Evolutionary conservation across 2,888 invertebrate genomes (phyloP), one percentile per base, ranked within the genome.

Genomic region (Campoplex nolae): DNA sequence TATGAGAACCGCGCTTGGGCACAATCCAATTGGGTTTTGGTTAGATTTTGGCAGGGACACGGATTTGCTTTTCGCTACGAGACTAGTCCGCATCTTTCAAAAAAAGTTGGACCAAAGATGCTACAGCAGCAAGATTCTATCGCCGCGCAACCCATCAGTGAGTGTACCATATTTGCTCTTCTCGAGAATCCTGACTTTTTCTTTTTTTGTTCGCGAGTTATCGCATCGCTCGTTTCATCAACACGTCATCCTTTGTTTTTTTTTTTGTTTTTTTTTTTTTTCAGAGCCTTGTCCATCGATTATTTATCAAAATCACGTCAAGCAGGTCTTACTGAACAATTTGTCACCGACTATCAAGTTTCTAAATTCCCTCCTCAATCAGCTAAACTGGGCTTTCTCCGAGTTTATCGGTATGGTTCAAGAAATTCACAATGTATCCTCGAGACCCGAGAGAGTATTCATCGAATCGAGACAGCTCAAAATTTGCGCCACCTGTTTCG

Each of bases 321-420:
- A 95, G 58, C 95, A 96, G 16, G 96, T 96, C 76, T 92, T 98
- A 51, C 88, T 95, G 0, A 94, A 95, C 3, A 96, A 97, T 91
- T 96, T 96, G 9, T 96, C 96, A 51, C 95, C 96, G 32, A 96
- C 97, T 0, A 96, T 96, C 0, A 95, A 96, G 0, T 97, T 97
- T 92, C 95, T 98, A 16, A 97, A 98, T 94, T 97, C 97, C 0
- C 95, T 98, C 38, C 95, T 98, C 8, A 97, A 97, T 92, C 97
- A 98, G 91, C 95, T 98, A 7, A 98, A 98, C 94, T 98, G 98
- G 98, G 97, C 97, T 0, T 98, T 98, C 93, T 98, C 98, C 0
- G 98, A 98, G 92, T 98, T 98, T 92, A 97, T 98, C 88, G 96
- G 97, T 38, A 96, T 98, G 95, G 95, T 98, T 92, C 98, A 98